Conservation (phyloP, 2,797 vertebrate genomes). For the Tragopan temminckii region DNA sequence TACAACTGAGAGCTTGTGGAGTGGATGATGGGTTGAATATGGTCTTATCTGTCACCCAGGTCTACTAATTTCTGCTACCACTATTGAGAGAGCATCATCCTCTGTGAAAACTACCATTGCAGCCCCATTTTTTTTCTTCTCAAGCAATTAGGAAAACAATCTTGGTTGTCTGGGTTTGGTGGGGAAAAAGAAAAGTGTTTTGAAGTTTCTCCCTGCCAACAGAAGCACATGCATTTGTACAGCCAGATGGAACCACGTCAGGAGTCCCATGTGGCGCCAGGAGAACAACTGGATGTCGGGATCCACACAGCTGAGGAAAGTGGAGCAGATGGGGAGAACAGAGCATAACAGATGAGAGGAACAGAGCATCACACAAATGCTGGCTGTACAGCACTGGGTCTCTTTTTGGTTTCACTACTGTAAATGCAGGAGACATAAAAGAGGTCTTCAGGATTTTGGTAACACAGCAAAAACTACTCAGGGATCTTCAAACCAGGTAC, state of each 20-base stretch:
- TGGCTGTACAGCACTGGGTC: background rate
- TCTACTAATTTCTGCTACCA: background rate
- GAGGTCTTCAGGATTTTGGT: background rate
- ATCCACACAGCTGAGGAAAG: background rate
- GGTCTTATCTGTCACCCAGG: background rate
- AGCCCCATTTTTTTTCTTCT: background rate
- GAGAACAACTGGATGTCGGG: background rate
- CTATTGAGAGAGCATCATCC: background rate
- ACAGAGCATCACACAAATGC: background rate
- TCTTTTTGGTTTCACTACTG: background rate
- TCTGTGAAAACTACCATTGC: background rate
- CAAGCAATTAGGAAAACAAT: background rate
- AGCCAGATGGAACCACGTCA: background rate
- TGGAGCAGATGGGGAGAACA: background rate
- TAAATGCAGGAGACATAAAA: background rate
- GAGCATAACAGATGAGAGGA: too few relatives aligned
- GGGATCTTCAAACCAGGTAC: background rate
- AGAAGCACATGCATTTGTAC: rapidly evolving
- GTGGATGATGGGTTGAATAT: background rate
- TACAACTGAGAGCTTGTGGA: background rate
- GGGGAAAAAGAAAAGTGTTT: background rate
- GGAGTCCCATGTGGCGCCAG: rapidly evolving
- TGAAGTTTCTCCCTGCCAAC: background rate
- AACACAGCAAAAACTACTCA: background rate
- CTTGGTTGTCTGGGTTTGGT: background rate